Conservation (phyloP, 2,888 invertebrate genomes). For the Brachycybe producta region DNA sequence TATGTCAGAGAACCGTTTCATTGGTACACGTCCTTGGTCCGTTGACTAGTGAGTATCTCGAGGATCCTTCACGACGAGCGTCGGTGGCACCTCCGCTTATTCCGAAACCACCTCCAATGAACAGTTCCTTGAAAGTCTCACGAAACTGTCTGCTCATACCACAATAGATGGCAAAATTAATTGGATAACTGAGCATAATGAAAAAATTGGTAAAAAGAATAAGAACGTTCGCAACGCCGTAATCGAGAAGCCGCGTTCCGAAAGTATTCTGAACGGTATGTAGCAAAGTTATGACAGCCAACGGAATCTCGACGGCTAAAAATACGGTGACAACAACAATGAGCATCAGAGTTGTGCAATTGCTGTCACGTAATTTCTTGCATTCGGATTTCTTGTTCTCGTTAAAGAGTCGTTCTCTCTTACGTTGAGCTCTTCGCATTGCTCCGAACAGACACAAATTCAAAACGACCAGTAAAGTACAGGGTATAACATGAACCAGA, state of each 20-base stretch:
- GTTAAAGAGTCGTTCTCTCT: conserved; percentile 60
- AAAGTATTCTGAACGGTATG: conserved; percentile 67
- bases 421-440: conserved; percentile 66
- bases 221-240: conserved; percentile 59
- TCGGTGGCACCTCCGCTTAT: conserved; percentile 34
- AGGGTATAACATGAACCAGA: conserved; percentile 83
- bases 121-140: conserved; percentile 73
- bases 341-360: conserved; percentile 74
- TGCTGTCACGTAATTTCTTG: conserved; percentile 60
- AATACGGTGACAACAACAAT: conserved; percentile 77
- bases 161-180: conserved; percentile 90
- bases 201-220: conserved; percentile 79
- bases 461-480: conserved; percentile 71
- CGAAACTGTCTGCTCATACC: conserved; percentile 90
- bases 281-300: conserved; percentile 65
- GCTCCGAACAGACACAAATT: conserved; percentile 77
- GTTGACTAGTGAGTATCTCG: conserved; percentile 66
- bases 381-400: conserved; percentile 67
- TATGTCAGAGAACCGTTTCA: conserved; percentile 59
- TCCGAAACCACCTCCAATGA: conserved; percentile 46
- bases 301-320: conserved; percentile 66
- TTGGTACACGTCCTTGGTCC: conserved; percentile 65
- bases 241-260: conserved; percentile 54
- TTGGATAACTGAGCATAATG: conserved; percentile 78
- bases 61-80: conserved; percentile 42